A percentile compares a stretch with the other conserved stretches of the same genome.
Evolutionary conservation across 2,888 invertebrate genomes (phyloP).

Genomic region (Acronicta leporina): DNA sequence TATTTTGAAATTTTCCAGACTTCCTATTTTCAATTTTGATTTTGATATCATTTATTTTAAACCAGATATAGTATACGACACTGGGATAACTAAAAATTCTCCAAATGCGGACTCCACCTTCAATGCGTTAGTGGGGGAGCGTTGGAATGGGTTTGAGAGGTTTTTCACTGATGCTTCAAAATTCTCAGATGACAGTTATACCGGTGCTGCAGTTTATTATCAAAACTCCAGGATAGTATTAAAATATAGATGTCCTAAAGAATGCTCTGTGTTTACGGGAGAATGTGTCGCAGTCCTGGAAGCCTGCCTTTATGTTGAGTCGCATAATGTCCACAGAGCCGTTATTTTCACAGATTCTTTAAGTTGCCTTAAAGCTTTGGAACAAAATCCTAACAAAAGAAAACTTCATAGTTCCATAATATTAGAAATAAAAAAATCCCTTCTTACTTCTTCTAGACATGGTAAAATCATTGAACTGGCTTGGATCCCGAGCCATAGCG

Average conservation of each 20-base stretch:
- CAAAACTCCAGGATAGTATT: too few species aligned
- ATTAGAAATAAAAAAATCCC: not conserved
- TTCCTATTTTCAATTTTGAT: too few species aligned
- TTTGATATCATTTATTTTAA: too few species aligned
- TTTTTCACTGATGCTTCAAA: not conserved
- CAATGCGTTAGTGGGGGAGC: not conserved
- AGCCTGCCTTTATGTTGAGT: too few species aligned
- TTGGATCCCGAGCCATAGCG: too few species aligned
- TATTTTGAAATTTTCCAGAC: too few species aligned
- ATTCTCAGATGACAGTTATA: not conserved
- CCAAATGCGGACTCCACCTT: not conserved
- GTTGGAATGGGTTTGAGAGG: not conserved
- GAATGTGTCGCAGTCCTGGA: too few species aligned
- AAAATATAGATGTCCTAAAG: too few species aligned
- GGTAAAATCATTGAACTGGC: not conserved
- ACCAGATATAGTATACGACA: too few species aligned
- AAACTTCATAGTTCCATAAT: not conserved
- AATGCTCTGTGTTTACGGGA: too few species aligned
- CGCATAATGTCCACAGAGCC: not conserved
- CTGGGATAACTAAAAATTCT: not conserved
- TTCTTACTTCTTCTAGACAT: not conserved
- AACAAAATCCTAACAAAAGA: not conserved
- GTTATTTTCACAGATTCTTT: not conserved
- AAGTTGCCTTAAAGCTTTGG: not conserved
- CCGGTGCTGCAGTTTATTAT: too few species aligned